Evolutionary conservation across 2,113 vertebrate species (phyloP).

Genomic region (Eudyptes chrysolophus): DNA sequence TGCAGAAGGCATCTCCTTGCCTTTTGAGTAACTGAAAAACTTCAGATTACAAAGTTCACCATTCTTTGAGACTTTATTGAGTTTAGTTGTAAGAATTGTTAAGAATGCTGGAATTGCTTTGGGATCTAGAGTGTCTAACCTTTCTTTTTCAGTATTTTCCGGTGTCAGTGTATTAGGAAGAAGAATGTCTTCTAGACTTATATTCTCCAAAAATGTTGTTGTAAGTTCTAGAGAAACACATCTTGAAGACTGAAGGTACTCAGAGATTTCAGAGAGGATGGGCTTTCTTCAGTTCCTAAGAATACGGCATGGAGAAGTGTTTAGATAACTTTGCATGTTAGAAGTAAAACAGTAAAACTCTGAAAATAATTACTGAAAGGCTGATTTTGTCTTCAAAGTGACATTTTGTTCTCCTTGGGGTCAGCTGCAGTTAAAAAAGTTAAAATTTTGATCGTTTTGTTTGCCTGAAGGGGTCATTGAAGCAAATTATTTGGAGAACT

Average conservation of each 20-base stretch:
- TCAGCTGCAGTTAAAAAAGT: neutral
- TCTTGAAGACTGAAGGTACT: neutral
- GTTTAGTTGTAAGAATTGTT: neutral
- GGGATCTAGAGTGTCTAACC: neutral
- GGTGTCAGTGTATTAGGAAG: neutral
- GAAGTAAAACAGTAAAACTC: neutral
- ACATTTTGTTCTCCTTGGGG: neutral
- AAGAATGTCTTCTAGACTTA: neutral
- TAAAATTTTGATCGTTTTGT: neutral
- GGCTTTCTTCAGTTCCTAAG: neutral
- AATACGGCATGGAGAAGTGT: neutral
- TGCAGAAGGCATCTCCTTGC: neutral
- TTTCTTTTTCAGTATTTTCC: neutral
- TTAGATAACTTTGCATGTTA: neutral
- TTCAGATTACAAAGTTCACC: neutral
- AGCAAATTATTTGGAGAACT: neutral
- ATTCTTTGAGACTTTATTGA: neutral
- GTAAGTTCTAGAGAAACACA: neutral
- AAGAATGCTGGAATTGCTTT: neutral
- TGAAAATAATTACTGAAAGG: neutral
- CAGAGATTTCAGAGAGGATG: neutral
- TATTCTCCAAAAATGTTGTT: neutral
- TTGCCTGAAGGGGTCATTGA: neutral
- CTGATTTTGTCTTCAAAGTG: neutral
- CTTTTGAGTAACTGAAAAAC: neutral